Percentiles rank a stretch among this genome's conserved stretches.
These are phyloP conservation scores for Spisula solida DNA, from an alignment of 2,888 invertebrate genomes.

Conservation along the genomic window DNA sequence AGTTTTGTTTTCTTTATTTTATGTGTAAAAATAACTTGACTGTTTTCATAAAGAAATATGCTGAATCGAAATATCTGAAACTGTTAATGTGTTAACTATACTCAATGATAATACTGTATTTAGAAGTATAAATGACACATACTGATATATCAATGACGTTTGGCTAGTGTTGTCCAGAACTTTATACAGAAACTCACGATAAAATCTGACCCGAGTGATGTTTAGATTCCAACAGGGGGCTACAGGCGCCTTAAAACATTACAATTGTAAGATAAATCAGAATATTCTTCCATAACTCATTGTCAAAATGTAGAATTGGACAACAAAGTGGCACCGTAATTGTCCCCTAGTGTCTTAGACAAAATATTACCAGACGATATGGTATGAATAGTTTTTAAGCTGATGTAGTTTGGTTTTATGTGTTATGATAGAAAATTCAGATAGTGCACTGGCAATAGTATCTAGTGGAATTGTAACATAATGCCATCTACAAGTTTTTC, in stretches of 20 bases:
- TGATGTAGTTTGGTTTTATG: background rate
- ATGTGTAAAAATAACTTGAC: too few relatives aligned
- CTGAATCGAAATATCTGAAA: too few relatives aligned
- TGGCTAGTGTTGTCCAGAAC: background rate
- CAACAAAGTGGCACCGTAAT: background rate
- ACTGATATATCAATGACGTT: background rate
- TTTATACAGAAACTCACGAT: background rate
- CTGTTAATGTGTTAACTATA: too few relatives aligned
- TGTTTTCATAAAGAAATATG: too few relatives aligned
- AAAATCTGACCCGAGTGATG: background rate
- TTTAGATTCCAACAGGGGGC: background rate
- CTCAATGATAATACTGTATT: too few relatives aligned
- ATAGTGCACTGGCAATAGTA: background rate
- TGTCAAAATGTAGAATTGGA: conserved; percentile 17
- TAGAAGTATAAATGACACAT: too few relatives aligned
- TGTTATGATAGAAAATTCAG: background rate
- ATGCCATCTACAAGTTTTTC: background rate
- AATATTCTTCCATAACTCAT: background rate
- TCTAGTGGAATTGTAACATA: background rate
- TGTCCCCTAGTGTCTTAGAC: too few relatives aligned
- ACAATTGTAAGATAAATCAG: background rate
- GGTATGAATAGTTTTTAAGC: background rate
- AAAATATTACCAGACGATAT: background rate
- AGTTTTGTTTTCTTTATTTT: too few relatives aligned
- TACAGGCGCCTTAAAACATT: background rate